Percentiles rank a stretch among this genome's conserved stretches.
Conservation (phyloP, 2,888 invertebrate species). For the Temnothorax ravouxi region DNA sequence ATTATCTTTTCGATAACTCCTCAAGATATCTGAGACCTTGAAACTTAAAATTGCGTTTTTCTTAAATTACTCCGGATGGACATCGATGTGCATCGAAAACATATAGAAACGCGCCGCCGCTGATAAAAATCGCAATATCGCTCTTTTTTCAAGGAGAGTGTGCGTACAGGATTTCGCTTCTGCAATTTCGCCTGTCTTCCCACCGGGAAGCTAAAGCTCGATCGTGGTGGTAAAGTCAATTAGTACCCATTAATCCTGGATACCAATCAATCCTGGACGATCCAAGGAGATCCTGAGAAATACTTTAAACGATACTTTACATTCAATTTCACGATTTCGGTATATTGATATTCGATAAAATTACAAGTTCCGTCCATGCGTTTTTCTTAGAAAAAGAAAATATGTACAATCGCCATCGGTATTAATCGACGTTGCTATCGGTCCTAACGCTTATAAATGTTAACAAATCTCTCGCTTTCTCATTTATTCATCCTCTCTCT, state of each 20-base stretch:
- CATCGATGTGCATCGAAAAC: neutral
- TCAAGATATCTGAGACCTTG: too few relatives aligned
- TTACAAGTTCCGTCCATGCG: neutral
- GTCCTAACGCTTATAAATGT: conserved; percentile 7
- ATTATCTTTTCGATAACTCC: too few relatives aligned
- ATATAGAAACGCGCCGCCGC: conserved; percentile 25
- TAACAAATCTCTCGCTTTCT: too few relatives aligned
- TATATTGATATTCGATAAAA: neutral
- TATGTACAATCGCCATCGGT: neutral
- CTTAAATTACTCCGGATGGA: too few relatives aligned
- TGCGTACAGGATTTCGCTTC: conserved; percentile 60
- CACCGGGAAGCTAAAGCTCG: neutral
- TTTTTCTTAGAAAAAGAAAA: neutral
- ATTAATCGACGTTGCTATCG: conserved; percentile 30
- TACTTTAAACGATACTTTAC: neutral
- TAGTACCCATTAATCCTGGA: neutral
- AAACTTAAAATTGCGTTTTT: too few relatives aligned
- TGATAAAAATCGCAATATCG: neutral
- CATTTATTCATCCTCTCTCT: neutral
- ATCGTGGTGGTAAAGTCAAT: conserved; percentile 25
- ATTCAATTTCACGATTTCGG: neutral
- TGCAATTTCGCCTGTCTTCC: conserved; percentile 1
- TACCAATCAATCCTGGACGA: neutral
- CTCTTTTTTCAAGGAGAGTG: conserved; percentile 27
- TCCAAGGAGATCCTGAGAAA: neutral